phyloP scores from a whole-genome alignment of 2,797 vertebrate genomes.

The Chloroceryle inda region DNA sequence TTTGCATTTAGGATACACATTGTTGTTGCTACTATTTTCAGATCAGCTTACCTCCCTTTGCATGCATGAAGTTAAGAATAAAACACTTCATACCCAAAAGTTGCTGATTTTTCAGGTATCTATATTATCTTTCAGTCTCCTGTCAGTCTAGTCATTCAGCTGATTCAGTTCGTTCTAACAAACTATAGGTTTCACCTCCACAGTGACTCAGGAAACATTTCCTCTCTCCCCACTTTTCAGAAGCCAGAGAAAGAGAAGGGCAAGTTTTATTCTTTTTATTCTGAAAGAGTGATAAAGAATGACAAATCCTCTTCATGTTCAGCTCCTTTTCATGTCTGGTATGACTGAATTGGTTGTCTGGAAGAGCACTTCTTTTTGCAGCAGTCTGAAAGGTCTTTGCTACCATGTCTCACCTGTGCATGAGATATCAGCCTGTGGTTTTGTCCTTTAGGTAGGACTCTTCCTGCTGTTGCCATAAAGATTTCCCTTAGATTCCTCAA shows the following conservation, averaged over 20 bases:
- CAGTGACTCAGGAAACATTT: not conserved
- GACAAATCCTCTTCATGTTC: not conserved
- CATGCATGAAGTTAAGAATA: not conserved
- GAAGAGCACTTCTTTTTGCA: rapidly evolving
- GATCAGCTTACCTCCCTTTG: not conserved
- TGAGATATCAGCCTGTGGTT: not conserved
- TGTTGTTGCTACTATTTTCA: not conserved
- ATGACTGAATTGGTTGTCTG: not conserved
- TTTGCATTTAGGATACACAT: not conserved
- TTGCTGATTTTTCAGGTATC: not conserved
- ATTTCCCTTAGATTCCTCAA: not conserved
- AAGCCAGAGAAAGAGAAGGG: not conserved
- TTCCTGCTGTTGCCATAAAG: not conserved
- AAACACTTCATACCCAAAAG: not conserved
- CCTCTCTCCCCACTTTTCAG: not conserved
- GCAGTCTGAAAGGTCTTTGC: not conserved
- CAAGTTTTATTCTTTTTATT: not conserved
- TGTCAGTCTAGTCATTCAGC: not conserved
- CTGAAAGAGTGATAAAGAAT: not conserved
- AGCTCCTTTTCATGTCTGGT: not conserved
- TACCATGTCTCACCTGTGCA: not conserved
- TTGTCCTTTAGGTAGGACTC: not conserved
- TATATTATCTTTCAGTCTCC: slow-evolving; percentile 10
- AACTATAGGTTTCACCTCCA: not conserved
- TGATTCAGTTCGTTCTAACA: not conserved